Evolutionary conservation across 2,113 vertebrate species (phyloP).

Genomic region (Protobothrops mucrosquamatus): DNA sequence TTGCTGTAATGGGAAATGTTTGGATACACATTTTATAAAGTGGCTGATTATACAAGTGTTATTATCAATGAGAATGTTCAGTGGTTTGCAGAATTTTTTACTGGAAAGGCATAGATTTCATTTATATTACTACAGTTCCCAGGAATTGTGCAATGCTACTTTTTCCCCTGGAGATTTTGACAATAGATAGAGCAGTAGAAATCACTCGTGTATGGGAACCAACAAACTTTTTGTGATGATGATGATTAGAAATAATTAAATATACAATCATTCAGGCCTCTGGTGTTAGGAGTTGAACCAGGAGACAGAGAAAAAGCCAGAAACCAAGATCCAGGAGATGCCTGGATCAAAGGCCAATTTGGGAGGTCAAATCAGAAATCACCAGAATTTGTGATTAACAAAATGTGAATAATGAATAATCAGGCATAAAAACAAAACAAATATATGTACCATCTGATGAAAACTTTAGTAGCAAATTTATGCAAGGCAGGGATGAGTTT

Average conservation of each 20-base stretch:
- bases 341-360: neutral
- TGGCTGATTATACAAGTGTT: neutral
- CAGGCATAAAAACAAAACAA: neutral
- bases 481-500: neutral
- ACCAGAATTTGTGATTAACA: neutral
- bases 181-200: neutral
- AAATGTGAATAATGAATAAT: neutral
- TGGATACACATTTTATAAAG: neutral
- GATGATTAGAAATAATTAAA: neutral
- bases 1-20: neutral
- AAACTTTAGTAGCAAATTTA: neutral
- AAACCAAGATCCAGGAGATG: neutral
- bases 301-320: neutral
- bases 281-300: neutral
- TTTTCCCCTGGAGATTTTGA: neutral
- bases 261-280: neutral
- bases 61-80: neutral
- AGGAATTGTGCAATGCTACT: neutral
- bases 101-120: neutral
- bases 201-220: neutral
- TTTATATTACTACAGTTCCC: neutral
- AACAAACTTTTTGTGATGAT: neutral
- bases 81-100: neutral
- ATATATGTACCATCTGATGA: neutral
- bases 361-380: neutral